Percentiles rank a stretch among this genome's conserved stretches.
These are phyloP conservation scores for Penaeus chinensis DNA, from an alignment of 1,140 invertebrate species.

Conservation along the genomic window DNA sequence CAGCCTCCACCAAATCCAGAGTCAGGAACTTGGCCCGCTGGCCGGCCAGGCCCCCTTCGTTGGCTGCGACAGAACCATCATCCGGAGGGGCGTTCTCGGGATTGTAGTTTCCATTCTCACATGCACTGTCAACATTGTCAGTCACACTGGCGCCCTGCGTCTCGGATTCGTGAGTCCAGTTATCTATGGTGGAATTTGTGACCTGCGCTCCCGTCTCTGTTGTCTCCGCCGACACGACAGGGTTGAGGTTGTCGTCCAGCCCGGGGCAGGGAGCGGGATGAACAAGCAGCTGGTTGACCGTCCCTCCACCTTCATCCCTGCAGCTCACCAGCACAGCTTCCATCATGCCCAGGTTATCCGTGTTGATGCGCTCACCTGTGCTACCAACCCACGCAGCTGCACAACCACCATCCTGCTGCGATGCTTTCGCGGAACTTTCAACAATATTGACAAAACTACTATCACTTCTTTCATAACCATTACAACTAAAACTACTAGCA, in stretches of 20 bases:
- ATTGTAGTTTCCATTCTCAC: slow-evolving; percentile 46
- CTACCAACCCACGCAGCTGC: slow-evolving; percentile 27
- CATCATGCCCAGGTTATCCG: slow-evolving; percentile 37
- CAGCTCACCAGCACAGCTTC: slow-evolving; percentile 48
- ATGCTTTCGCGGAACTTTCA: slow-evolving; percentile 13
- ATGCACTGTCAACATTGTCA: slow-evolving; percentile 27
- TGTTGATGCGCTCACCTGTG: slow-evolving; percentile 11
- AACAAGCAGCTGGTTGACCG: slow-evolving; percentile 39
- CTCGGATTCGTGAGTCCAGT: slow-evolving; percentile 11
- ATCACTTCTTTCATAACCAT: slow-evolving; percentile 34
- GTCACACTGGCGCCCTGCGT: slow-evolving; percentile 18
- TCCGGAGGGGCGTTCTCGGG: neutral
- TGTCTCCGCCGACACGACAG: slow-evolving; percentile 35
- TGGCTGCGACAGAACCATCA: slow-evolving; percentile 27
- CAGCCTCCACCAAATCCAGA: slow-evolving; percentile 61
- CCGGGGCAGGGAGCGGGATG: slow-evolving; percentile 10
- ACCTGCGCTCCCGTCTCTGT: neutral
- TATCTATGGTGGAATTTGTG: slow-evolving; percentile 14
- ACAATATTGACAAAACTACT: slow-evolving; percentile 10
- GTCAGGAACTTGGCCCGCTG: slow-evolving; percentile 63
- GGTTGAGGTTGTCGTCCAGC: slow-evolving; percentile 55
- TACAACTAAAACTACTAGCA: slow-evolving; percentile 37
- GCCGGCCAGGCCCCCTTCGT: slow-evolving; percentile 51
- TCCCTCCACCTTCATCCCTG: slow-evolving; percentile 41
- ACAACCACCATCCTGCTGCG: slow-evolving; percentile 6